Base-by-base conservation (phyloP, 2,888 invertebrate genomes). In the Dynastes hyllus region DNA sequence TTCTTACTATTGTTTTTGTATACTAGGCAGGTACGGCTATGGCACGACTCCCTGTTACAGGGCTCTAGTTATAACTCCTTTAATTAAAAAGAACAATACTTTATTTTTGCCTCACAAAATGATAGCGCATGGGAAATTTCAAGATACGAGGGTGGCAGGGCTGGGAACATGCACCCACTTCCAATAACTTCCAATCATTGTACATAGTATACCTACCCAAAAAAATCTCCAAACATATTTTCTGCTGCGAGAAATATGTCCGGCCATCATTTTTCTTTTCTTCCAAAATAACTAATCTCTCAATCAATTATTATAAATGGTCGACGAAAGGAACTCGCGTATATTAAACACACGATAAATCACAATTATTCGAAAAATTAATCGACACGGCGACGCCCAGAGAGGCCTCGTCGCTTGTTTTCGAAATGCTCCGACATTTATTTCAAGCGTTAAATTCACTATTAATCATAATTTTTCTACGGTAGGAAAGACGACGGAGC, bases 401-500 rank as follows among this genome's bases (percentile, higher is more conserved):
- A 58, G 5, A 16, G 55, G n/a, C 27, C n/a, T 32, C 58, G 22
- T 58, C 40, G 37, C 58, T 58, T 73, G 73, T 73, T 73, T 73
- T 58, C 40, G 37, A 45, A 58, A 69, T 13, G 29, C 29, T 69
- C 51, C 69, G 50, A 27, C 69, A 29, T 69, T 69, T 51, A 69
- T 69, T 69, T 51, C 51, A 69, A 69, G 69, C 69, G 69, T 51
- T 51, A 69, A 73, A 73, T 58, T 58, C 73, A 37, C 73, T 58
- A 73, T 73, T 73, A 73, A 73, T 73, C 61, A 73, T 73, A 73
- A 73, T 73, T 73, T 73, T 73, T 73, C 73, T 73, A 58, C 40
- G 27, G 55, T 22, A 51, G 4, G 51, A 51, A 51, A 51, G 27
- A 69, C 69, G 29, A 40, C 73, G 73, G 29, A 40, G 73, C 73